Base-by-base conservation (phyloP, 23 tunicate genomes). In the Clavelina lepadiformis region DNA sequence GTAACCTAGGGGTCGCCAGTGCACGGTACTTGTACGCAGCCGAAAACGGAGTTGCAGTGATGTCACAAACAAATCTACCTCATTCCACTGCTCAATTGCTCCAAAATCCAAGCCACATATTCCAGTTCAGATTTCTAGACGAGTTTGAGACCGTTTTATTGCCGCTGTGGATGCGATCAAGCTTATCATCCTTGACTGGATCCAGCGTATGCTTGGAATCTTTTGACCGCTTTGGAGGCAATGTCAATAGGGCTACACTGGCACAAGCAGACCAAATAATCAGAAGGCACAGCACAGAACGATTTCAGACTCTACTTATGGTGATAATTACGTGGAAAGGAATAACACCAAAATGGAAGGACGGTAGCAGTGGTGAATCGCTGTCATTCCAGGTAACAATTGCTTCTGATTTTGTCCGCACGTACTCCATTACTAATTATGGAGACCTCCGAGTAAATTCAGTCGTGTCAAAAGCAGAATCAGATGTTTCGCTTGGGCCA, bases 161-260 rank as follows among this genome's bases (percentile, higher is more conserved):
- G 4, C 85, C 95, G 3, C 63, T 86, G 61, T 86, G 95, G 95
- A 35, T 72, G 68, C 45, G 84, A 41, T 53, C 83, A 20, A 35
- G 28, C 32, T 32, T 64, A 22, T 34, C 55, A 1, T 6, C 56
- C 24, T 60, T 58, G 5, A 31, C 56, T 26, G 49, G 1, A 2
- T 75, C 80, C 0, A 32, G 33, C 18, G 75, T 76, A 2, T 84
- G 93, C 33, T 74, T 71, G 0, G 83, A 76, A 41, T 38, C 34
- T 11, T 3, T 63, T 3, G 28, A 63, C 26, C 15, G 19, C 13
- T 15, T 21, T 3, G 5, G 19, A n/a, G 3, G 4, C 3, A 21
- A 27, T 5, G 5, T 6, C 19, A 13, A 8, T 26, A 13, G 15
- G 15, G n/a, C 7, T 22, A 35, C 6, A 5, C 4, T 66, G 20